phyloP scores from a whole-genome alignment of 2,113 vertebrate species.

The Synchiropus splendidus region DNA sequence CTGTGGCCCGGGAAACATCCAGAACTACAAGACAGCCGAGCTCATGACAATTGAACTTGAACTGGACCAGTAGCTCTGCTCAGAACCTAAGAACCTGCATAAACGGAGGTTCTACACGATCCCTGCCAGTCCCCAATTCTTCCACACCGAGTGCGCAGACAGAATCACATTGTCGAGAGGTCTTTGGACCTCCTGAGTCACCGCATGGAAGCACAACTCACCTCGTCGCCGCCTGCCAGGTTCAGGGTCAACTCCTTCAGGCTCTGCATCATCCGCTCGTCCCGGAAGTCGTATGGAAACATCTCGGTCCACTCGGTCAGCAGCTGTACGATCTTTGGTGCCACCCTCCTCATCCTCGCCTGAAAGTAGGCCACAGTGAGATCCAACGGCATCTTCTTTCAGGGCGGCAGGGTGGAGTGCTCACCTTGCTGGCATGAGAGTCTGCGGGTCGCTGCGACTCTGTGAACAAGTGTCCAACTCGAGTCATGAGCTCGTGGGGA shows the following conservation, averaged over 20 bases:
- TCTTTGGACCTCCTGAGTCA: no score
- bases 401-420: no score
- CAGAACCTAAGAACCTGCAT: no score
- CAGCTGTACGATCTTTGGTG: constrained; percentile 84
- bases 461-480: constrained; percentile 78
- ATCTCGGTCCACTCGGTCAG: constrained; percentile 90
- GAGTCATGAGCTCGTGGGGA: constrained; percentile 84
- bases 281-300: constrained; percentile 87
- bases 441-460: constrained; percentile 78
- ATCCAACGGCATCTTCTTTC: background rate
- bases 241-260: constrained; percentile 81
- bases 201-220: constrained; percentile 23
- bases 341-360: constrained; percentile 74
- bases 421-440: constrained; percentile 77
- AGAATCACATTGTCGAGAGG: no score
- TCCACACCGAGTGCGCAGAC: no score
- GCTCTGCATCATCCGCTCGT: constrained; percentile 88
- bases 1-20: constrained; percentile 10
- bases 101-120: no score
- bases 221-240: constrained; percentile 79
- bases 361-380: constrained; percentile 28
- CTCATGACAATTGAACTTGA: no score
- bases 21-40: no score
- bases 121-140: no score
- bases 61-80: no score